These are phyloP conservation scores for Bombus balteatus DNA, from an alignment of 1,140 invertebrate genomes.

Conservation along the genomic window DNA sequence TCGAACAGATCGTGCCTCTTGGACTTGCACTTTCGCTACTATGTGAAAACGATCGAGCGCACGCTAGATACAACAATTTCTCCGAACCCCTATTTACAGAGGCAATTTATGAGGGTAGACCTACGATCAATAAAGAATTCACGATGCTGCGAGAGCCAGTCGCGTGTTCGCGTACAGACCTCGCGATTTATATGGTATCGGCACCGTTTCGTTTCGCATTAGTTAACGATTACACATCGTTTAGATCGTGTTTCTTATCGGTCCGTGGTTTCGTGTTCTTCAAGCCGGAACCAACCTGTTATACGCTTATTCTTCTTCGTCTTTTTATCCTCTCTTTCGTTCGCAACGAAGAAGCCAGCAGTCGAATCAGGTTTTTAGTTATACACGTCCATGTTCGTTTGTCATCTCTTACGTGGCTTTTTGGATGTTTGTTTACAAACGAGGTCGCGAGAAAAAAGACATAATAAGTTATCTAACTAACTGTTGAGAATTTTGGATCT, in stretches of 20 bases:
- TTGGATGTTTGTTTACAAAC: not conserved
- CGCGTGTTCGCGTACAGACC: conserved; percentile 29
- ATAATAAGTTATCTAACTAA: too few relatives aligned
- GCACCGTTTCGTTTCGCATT: conserved; percentile 48
- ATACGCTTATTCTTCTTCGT: too few relatives aligned
- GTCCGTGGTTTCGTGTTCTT: conserved; percentile 22
- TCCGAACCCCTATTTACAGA: conserved; percentile 44
- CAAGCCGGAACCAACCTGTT: conserved; percentile 4
- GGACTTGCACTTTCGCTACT: conserved; percentile 42
- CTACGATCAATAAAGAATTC: conserved; percentile 52
- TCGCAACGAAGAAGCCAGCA: too few relatives aligned
- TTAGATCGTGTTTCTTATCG: conserved; percentile 56
- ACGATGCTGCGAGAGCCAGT: conserved; percentile 13
- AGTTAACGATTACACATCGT: conserved; percentile 56
- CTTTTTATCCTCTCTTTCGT: not conserved
- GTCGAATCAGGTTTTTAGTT: not conserved
- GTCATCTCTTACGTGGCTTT: not conserved
- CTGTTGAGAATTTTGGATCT: too few relatives aligned
- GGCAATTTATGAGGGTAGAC: conserved; percentile 41
- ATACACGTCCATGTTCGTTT: not conserved
- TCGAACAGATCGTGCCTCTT: conserved; percentile 21
- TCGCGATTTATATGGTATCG: conserved; percentile 52
- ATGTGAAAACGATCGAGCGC: conserved; percentile 25
- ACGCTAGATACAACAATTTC: conserved; percentile 49
- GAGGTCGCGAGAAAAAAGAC: too few relatives aligned